Evolutionary conservation across 2,113 vertebrate genomes (phyloP).

Genomic region (Callopanchax toddi): DNA sequence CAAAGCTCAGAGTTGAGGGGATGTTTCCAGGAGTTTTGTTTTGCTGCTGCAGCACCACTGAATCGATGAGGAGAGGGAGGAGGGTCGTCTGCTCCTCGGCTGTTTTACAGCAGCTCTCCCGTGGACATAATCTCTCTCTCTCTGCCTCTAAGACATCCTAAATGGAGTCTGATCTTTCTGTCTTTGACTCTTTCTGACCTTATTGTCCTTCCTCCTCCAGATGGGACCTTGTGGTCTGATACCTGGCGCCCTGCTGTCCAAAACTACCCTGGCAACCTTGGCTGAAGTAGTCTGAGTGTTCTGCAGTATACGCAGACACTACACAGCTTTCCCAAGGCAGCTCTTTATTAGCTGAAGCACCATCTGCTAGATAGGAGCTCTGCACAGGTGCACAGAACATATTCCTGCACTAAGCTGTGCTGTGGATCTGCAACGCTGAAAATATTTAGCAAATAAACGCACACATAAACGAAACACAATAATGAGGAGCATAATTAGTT

Average conservation of each 20-base stretch:
- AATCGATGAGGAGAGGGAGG: slow-evolving; percentile 59
- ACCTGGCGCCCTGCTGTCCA: slow-evolving; percentile 51
- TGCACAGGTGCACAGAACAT: slow-evolving; percentile 9
- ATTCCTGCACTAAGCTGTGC: too few relatives aligned
- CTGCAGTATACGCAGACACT: slow-evolving; percentile 1
- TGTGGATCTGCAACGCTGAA: too few relatives aligned
- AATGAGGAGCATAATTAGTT: too few relatives aligned
- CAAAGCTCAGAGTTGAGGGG: too few relatives aligned
- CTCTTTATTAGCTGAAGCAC: slow-evolving; percentile 36
- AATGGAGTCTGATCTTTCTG: slow-evolving; percentile 28
- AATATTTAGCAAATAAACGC: too few relatives aligned
- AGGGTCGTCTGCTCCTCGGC: slow-evolving; percentile 34
- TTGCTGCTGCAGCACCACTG: slow-evolving; percentile 56
- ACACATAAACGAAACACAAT: too few relatives aligned
- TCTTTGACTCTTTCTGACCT: slow-evolving; percentile 27
- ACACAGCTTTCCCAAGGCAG: background rate
- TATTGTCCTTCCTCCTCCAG: slow-evolving; percentile 6
- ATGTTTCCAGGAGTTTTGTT: slow-evolving; percentile 48
- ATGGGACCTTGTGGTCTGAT: slow-evolving; percentile 26
- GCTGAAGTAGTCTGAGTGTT: slow-evolving; percentile 17
- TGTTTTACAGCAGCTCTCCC: slow-evolving; percentile 59
- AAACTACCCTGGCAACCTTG: slow-evolving; percentile 43
- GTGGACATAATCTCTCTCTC: slow-evolving; percentile 15
- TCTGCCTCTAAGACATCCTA: slow-evolving; percentile 14
- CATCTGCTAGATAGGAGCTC: slow-evolving; percentile 25